A percentile compares a stretch with the other conserved stretches of the same genome.
These are phyloP conservation scores for Megathymus violae DNA, from an alignment of 1,140 invertebrate genomes.

Conservation along the genomic window DNA sequence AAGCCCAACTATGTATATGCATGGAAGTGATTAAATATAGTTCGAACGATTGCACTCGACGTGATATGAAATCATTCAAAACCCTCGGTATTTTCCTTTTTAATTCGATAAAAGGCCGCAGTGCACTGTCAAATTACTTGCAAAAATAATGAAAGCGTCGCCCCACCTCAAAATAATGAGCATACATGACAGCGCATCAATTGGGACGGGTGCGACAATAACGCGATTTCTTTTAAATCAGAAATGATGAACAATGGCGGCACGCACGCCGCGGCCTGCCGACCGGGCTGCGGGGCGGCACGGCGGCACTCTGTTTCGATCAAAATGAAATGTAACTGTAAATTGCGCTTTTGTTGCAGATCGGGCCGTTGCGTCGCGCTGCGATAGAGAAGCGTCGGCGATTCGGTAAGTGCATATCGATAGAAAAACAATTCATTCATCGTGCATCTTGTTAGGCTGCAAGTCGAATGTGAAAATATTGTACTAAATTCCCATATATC, in stretches of 20 bases:
- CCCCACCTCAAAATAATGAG: conserved; percentile 26
- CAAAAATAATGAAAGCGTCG: conserved; percentile 7
- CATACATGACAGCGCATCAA: conserved; percentile 29
- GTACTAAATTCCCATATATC: no score
- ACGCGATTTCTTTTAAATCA: conserved; percentile 35
- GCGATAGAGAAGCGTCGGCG: conserved; percentile 4
- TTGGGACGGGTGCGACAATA: conserved; percentile 29
- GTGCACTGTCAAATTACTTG: conserved; percentile 22
- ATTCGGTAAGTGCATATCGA: neutral
- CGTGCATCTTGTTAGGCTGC: no score
- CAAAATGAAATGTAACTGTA: conserved; percentile 43
- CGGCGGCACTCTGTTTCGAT: conserved; percentile 30
- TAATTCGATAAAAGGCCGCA: conserved; percentile 17
- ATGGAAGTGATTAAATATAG: no score
- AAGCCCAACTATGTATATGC: no score
- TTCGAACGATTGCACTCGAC: neutral
- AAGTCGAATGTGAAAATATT: no score
- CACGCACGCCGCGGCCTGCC: conserved; percentile 40
- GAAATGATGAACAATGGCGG: conserved; percentile 25
- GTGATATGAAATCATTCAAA: neutral
- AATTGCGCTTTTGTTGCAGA: conserved; percentile 69
- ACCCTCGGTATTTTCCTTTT: conserved; percentile 10
- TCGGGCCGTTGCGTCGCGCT: conserved; percentile 18
- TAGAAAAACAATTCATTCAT: no score
- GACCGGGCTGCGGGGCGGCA: no score